Evolutionary conservation across 2,888 invertebrate genomes (phyloP), one percentile per base, ranked within the genome.

Genomic region (Nowickia ferox): DNA sequence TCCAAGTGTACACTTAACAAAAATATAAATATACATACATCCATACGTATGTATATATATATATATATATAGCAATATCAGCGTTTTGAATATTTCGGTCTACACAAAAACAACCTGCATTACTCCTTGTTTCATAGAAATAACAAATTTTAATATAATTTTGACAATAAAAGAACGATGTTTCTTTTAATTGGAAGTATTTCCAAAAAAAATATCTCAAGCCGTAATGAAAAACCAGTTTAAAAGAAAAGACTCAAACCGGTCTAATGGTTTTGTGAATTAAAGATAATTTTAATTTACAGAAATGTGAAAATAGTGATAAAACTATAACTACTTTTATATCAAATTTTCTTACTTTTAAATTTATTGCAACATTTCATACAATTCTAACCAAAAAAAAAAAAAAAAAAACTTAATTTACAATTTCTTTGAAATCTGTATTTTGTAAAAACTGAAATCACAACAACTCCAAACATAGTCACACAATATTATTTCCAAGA

Each of bases 401-500:
- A n/a, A 42, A 51, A 40, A 76, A 30, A 65, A 42, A 11, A 68
- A 69, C 30, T 69, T 75, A 83, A 83, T 83, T 83, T 86, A 83
- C 86, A 83, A 86, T 83, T 86, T 83, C 83, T 83, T 53, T 86
- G 83, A 83, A 86, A 86, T 80, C 76, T 68, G 46, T 72, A 61
- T 76, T 75, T 79, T 72, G 71, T 61, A 51, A 57, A 72, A 72
- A 68, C 66, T 42, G 13, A 75, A 61, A 61, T 61, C 19, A 51
- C 66, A 59, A 59, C 22, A 57, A 57, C 15, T 30, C 38, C 63
- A 68, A 53, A 72, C 17, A 68, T 51, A 65, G 57, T 9, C 65
- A 51, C 55, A 61, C 48, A 78, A 66, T 66, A 72, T 59, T 61
- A 30, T 44, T 84, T 78, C 83, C 63, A 78, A 44, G 77, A 84